These are phyloP conservation scores for Eupeodes luniger DNA, from an alignment of 2,888 invertebrate species.

Conservation along the genomic window DNA sequence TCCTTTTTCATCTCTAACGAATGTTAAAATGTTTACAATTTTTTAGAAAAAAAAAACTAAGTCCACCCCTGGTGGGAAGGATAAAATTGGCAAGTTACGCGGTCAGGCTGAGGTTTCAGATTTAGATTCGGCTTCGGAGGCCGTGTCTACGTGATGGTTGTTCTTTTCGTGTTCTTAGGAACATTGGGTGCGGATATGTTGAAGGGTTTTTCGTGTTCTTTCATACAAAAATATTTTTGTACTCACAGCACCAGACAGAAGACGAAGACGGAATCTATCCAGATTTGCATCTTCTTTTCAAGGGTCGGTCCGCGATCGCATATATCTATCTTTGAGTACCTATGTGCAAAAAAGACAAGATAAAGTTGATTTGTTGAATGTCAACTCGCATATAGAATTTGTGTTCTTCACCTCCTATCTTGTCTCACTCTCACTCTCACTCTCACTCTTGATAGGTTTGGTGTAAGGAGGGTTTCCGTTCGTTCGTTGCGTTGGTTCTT, in stretches of 20 bases:
- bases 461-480: conserved; percentile 33
- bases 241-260: conserved; percentile 46
- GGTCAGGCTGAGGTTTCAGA: background rate
- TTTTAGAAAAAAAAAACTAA: background rate
- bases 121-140: background rate
- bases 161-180: conserved; percentile 43
- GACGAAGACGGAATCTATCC: conserved; percentile 66
- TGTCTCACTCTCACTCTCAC: conserved; percentile 33
- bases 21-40: too few species aligned
- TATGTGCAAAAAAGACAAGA: conserved; percentile 51
- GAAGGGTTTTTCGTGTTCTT: conserved; percentile 29
- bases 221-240: background rate
- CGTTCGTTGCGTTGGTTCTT: too few species aligned
- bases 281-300: conserved; percentile 54
- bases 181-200: conserved; percentile 35
- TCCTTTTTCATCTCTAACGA: too few species aligned
- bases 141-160: conserved; percentile 44
- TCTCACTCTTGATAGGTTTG: background rate
- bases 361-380: conserved; percentile 76
- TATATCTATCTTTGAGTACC: conserved; percentile 20
- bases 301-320: conserved; percentile 15
- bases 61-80: conserved; percentile 9
- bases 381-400: conserved; percentile 56
- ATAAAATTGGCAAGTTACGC: conserved; percentile 38
- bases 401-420: conserved; percentile 51